Base-by-base conservation (phyloP, 2,888 invertebrate genomes). In the Drosophila yooni region DNA sequence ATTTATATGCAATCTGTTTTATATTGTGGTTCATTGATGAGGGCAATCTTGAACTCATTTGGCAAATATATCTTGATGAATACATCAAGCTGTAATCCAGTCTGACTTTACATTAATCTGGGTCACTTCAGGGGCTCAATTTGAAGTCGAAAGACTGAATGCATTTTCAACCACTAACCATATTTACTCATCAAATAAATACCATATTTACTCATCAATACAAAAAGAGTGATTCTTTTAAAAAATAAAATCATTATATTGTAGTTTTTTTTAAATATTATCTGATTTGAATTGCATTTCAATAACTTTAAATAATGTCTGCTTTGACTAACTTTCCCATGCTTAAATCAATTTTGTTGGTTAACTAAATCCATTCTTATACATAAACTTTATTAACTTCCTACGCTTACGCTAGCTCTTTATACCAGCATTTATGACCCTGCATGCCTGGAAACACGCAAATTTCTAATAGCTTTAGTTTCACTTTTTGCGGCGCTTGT, bases 391-490 rank as follows among this genome's bases (percentile, higher is more conserved):
- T 6, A 46, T 36, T 70, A 61, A 38, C 71, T 40, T 36, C 10
- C 34, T 29, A 51, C 27, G 65, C n/a, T 27, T 38, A 2, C 31
- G 1, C 11, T 8, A 15, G 5, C 11, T 36, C 4, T 18, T 54
- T 2, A 25, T 46, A 56, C 29, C 8, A 21, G 1, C 21, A 8
- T 29, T 48, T n/a, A 31, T 43, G 56, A 60, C 48, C 36, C 43
- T 51, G 43, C 8, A 40, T 57, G 74, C 27, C 48, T 62, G 29
- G 13, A 6, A 74, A 65, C 82, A 83, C 76, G 87, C 81, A 70
- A 83, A 73, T 81, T 77, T 66, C 57, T 58, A 70, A 76, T 71
- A 67, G 70, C 54, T 71, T 72, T 58, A 59, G 52, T 76, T 74
- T 60, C 31, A 58, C 50, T 71, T 70, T 70, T 56, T 58, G 51